These are phyloP conservation scores for Phaedon cochleariae DNA, from an alignment of 2,888 invertebrate genomes.

Conservation along the genomic window DNA sequence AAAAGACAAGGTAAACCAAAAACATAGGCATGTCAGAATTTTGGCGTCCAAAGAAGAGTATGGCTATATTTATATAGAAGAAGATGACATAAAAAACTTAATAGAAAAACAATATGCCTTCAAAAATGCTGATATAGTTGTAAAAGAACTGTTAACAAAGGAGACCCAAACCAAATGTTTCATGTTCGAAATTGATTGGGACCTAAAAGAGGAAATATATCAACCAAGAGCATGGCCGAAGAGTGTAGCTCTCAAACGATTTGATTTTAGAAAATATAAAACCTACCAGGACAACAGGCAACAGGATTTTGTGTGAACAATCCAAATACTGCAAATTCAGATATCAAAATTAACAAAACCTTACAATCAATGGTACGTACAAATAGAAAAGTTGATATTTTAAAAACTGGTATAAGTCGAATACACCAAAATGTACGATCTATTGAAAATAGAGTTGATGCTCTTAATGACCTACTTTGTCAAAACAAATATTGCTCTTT, in stretches of 20 bases:
- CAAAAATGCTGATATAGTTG: neutral
- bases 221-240: neutral
- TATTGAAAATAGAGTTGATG: too few species aligned
- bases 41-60: neutral
- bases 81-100: slow-evolving; percentile 10
- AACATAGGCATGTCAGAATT: neutral
- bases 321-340: too few species aligned
- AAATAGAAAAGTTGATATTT: too few species aligned
- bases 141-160: slow-evolving; percentile 22
- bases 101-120: slow-evolving; percentile 10
- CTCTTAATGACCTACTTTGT: too few species aligned
- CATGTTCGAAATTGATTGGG: slow-evolving; percentile 9
- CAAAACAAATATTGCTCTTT: too few species aligned
- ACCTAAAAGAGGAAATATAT: slow-evolving; percentile 1
- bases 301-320: too few species aligned
- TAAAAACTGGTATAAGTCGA: too few species aligned
- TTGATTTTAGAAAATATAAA: slow-evolving; percentile 23
- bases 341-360: too few species aligned
- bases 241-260: slow-evolving; percentile 40
- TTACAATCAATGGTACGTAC: too few species aligned
- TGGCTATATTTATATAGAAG: neutral
- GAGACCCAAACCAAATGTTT: slow-evolving; percentile 15
- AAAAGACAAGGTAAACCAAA: too few species aligned
- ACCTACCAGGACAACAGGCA: too few species aligned
- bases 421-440: too few species aligned